Base-by-base conservation (phyloP, 2,888 invertebrate genomes). In the Eupithecia abbreviata region DNA sequence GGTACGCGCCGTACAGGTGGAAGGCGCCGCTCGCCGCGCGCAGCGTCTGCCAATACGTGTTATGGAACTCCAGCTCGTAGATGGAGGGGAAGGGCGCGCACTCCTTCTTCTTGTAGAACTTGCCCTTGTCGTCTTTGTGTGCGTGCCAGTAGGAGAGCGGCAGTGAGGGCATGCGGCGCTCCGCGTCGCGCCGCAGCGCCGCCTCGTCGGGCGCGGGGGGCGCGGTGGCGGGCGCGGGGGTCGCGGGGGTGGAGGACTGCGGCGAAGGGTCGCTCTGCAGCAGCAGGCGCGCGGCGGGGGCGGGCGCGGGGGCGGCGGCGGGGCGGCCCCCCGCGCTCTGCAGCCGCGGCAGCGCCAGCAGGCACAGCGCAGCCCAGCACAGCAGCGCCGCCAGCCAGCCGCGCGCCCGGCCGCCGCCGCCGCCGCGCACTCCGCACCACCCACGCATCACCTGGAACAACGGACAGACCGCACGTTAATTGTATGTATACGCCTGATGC, bases 51-150 rank as follows among this genome's bases (percentile, higher is more conserved):
- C 98, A 98, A 91, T 98, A 98, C 74, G 98, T 96, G 89, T 98
- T 98, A 93, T 98, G 98, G 94, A 98, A 98, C 90, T 98, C 98
- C 80, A 98, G 94, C 86, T 98, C 98, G 91, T 97, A 98, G 83
- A 98, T 97, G 77, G 97, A 97, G 0, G 98, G 98, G 90, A 98
- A 98, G 82, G 97, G 96, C 77, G 98, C 97, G 92, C 98, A 98
- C 78, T 96, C 96, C 84, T 96, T 96, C 90, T 97, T 97, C 87
- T 96, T 96, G 86, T 90, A 90, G 84, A 89, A 95, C 78, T 96
- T 96, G 82, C 96, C 96, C 90, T 97, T 97, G 88, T 97, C 97
- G 88, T 97, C 97, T 88, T 97, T 97, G 89, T 97, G 97, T 82
- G 96, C 96, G 89, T 97, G 97, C 98, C 98, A 98, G 91, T 98